These are phyloP conservation scores for Megaleporinus macrocephalus DNA, from an alignment of 2,113 vertebrate genomes.

Conservation along the genomic window DNA sequence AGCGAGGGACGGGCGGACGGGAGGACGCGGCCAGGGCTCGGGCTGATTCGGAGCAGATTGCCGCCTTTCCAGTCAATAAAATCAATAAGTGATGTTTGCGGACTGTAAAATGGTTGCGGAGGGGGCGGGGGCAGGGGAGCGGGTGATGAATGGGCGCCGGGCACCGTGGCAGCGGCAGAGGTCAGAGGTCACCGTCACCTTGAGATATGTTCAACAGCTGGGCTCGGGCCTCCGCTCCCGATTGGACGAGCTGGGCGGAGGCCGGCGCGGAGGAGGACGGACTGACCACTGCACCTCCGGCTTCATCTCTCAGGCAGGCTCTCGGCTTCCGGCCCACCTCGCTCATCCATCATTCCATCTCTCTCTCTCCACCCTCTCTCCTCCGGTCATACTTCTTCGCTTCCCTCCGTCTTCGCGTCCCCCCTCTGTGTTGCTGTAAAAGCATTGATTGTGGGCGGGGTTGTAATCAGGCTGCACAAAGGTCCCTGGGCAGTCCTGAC, in stretches of 20 bases:
- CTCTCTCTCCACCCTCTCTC: conserved; percentile 4
- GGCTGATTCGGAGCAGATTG: conserved; percentile 58
- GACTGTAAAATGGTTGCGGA: conserved; percentile 71
- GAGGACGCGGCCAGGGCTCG: conserved; percentile 7
- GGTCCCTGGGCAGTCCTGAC: conserved; percentile 40
- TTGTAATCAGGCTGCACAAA: conserved; percentile 33
- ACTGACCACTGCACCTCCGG: conserved; percentile 35
- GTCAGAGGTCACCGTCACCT: conserved; percentile 78
- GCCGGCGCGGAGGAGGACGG: conserved; percentile 8
- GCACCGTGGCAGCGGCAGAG: conserved; percentile 62
- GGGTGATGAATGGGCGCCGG: conserved; percentile 73
- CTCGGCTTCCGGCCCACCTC: not conserved
- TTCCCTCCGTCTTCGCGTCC: not conserved
- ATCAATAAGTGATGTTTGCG: conserved; percentile 75
- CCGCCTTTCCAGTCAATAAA: conserved; percentile 72
- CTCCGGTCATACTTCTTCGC: not conserved
- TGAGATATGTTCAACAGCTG: conserved; percentile 70
- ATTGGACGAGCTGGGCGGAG: conserved; percentile 22
- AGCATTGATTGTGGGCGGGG: conserved; percentile 54
- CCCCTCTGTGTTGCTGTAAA: conserved; percentile 34
- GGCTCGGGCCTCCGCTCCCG: not conserved
- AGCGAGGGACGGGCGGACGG: not conserved
- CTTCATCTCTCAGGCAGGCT: not conserved
- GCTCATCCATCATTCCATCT: conserved; percentile 36
- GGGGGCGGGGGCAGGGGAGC: conserved; percentile 10